These are phyloP conservation scores for Gandaritis pyraliata DNA, from an alignment of 2,888 invertebrate species.

Conservation along the genomic window DNA sequence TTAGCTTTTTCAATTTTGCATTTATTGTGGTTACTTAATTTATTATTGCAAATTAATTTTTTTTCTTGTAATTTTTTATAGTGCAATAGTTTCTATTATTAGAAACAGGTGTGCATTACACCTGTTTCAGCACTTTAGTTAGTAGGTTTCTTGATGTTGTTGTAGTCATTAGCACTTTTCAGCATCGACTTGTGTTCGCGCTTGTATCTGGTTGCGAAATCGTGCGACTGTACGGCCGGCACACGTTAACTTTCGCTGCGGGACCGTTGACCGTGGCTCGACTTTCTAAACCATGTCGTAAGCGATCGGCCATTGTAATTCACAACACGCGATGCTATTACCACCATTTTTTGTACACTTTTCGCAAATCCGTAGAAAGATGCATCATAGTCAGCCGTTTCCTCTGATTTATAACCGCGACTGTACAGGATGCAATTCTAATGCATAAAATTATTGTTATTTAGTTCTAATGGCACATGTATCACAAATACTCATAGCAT, in stretches of 20 bases:
- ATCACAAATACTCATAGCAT: not conserved
- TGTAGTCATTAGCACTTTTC: conserved; percentile 17
- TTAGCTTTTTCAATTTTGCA: conserved; percentile 1
- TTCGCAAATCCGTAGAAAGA: conserved; percentile 76
- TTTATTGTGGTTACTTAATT: not conserved
- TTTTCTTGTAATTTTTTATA: too few species aligned
- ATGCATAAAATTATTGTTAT: not conserved
- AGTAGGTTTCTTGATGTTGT: conserved; percentile 1
- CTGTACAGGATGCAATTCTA: not conserved
- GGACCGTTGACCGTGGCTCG: conserved; percentile 80
- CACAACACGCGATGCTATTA: conserved; percentile 78
- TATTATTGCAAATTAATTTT: too few species aligned
- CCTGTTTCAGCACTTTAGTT: too few species aligned
- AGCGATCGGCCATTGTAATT: conserved; percentile 76
- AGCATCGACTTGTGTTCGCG: conserved; percentile 37
- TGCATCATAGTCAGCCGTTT: conserved; percentile 22
- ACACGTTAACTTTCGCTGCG: conserved; percentile 76
- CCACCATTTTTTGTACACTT: conserved; percentile 62
- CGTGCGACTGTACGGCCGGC: conserved; percentile 57
- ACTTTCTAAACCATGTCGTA: conserved; percentile 83
- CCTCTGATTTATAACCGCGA: conserved; percentile 10
- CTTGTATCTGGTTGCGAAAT: conserved; percentile 57
- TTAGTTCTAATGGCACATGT: too few species aligned
- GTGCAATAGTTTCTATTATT: too few species aligned
- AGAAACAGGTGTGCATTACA: too few species aligned